Evolutionary conservation across 1,140 invertebrate genomes (phyloP), one percentile per base, ranked within the genome.

Genomic region (Dinothrombium tinctorium): DNA sequence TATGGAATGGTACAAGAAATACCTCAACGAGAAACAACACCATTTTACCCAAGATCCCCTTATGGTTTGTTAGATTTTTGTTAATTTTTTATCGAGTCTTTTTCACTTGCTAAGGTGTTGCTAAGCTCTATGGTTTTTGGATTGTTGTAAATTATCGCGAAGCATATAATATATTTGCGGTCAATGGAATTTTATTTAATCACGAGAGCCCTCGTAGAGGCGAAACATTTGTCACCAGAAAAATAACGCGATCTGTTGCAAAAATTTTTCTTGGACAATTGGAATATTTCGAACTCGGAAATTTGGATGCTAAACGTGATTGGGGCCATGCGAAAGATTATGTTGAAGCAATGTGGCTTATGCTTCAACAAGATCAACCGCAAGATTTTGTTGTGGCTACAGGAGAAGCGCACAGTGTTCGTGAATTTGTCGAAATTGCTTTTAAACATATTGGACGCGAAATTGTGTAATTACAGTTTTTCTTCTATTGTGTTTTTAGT

Each of bases 261-360:
- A 98, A 99, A 63, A 95, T 98, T 50, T 65, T 69, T 40, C 62
- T 92, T 2, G 83, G 84, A 6, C 69, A 84, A 43, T 69, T 87
- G 55, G 74, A 92, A 46, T 68, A 62, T 42, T 61, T 99, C 36
- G 81, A 95, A 59, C 63, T 99, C 23, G 94, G 94, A 29, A 95
- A 95, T 60, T 63, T 99, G 43, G 86, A 96, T 61, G 78, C 90
- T 12, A 76, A 78, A 57, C 66, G 94, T 54, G 94, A 99, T 61
- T 99, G 94, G 94, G 94, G 94, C 9, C 94, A 99, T 66, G 94
- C 94, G 0, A 84, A 74, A 59, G 92, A 98, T 63, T 99, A 96
- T 63, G 83, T 98, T 22, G 81, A 96, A 68, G 92, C 89, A 9
- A 99, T 99, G 94, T 99, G 90, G 90, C 58, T 90, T 54, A 99